Evolutionary conservation across 2,797 vertebrate genomes (phyloP), one percentile per base, ranked within the genome.

Genomic region (Anabacerthia variegaticeps): DNA sequence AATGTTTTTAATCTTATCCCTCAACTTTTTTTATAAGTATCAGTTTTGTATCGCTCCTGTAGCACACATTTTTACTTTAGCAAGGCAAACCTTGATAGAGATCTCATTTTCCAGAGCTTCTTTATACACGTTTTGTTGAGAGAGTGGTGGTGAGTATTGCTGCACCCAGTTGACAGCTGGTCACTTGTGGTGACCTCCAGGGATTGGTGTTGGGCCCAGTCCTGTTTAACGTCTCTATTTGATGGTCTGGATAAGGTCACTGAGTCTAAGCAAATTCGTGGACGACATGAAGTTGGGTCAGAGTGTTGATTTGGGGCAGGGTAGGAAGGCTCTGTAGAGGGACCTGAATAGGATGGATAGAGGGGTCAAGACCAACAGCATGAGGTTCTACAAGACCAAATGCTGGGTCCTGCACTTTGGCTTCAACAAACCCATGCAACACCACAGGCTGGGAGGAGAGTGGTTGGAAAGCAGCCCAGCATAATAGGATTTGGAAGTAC

Each of bases 401-500:
- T 27, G 7, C 2, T 12, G 17, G 11, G 41, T 39, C 30, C 30
- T 46, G 13, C 6, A 19, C 28, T 44, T 46, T 23, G 22, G 8
- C 30, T 10, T 7, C 0, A 7, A 68, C 18, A 36, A 62, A 19
- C 7, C 27, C 22, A 28, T 36, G 30, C 12, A 27, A 48, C 19
- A 4, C 15, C 43, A 32, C 18, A 62, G 18, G 4, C 18, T 49
- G 3, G 32, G 34, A 9, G 46, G 15, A 41, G 30, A 36, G 22
- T 8, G 18, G 4, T 18, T 67, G 12, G 51, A 61, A 67, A 28
- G 1, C 11, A 27, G 1, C 12, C 15, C 8, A 14, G 27, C 0
- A 0, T 36, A 9, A 62, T 34, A 12, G 15, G 19, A 6, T 9
- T 9, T 49, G 27, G 22, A 7, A 1, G 0, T 41, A 12, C 27